Percentiles rank a stretch among this genome's conserved stretches.
phyloP scores from a whole-genome alignment of 2,113 vertebrate species.

The Alexandromys fortis region DNA sequence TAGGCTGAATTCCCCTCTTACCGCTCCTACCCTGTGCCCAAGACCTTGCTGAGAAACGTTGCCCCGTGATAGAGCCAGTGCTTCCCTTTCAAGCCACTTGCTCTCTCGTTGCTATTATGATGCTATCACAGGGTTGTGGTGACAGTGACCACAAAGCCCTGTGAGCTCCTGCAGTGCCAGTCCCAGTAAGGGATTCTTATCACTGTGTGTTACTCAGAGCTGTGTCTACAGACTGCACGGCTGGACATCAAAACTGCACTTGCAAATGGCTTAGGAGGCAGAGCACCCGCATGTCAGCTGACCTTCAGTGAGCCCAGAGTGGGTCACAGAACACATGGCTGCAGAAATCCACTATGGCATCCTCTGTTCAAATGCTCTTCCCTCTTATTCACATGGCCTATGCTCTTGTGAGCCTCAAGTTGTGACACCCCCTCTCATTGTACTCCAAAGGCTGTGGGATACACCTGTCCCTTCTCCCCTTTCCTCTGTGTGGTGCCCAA shows the following conservation, averaged over 20 bases:
- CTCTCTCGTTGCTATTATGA: neutral
- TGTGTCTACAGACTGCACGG: neutral
- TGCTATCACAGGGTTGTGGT: neutral
- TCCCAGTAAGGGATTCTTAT: neutral
- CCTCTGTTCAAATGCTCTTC: neutral
- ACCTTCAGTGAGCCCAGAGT: neutral
- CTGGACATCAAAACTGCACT: neutral
- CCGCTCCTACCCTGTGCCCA: too few relatives aligned
- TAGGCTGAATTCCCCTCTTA: rapidly evolving
- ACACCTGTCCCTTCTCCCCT: neutral
- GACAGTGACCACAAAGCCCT: neutral
- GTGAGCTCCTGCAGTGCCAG: neutral
- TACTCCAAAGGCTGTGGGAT: neutral
- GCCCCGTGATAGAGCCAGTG: neutral
- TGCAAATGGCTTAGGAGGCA: neutral
- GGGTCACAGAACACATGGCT: neutral
- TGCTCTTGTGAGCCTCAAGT: neutral
- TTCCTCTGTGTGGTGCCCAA: neutral
- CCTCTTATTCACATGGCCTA: neutral
- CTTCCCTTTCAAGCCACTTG: conserved; percentile 18
- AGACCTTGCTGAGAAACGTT: neutral
- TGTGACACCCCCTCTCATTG: neutral
- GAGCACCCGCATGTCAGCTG: neutral
- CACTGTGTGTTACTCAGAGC: neutral
- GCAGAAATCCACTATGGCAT: neutral